phyloP scores from a whole-genome alignment of 2,113 vertebrate genomes.

The Corythoichthys haematopterus region DNA sequence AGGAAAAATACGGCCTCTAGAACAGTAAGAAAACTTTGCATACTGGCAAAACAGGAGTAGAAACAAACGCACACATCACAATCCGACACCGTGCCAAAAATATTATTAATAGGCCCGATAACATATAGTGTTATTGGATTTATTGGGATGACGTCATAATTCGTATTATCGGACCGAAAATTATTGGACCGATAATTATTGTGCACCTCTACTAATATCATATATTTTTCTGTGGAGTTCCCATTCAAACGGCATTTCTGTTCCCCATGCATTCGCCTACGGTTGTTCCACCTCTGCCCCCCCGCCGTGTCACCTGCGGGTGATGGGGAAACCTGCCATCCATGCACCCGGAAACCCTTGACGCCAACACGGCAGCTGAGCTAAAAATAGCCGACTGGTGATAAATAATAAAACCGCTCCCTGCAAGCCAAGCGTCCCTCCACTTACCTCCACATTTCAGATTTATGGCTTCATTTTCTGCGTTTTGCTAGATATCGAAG shows the following conservation, averaged over 20 bases:
- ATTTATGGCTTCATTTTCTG: conserved; percentile 8
- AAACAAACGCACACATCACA: too few species aligned
- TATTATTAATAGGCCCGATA: too few species aligned
- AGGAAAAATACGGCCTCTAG: too few species aligned
- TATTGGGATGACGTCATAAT: too few species aligned
- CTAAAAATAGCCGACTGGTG: conserved; percentile 60
- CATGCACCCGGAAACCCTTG: conserved; percentile 56
- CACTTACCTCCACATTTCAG: conserved; percentile 12
- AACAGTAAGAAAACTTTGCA: too few species aligned
- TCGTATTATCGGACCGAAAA: too few species aligned
- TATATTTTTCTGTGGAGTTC: too few species aligned
- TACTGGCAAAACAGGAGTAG: too few species aligned
- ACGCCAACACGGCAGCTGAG: conserved; percentile 43
- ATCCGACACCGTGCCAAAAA: too few species aligned
- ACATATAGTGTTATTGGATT: too few species aligned
- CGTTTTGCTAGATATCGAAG: neutral
- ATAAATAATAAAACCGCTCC: conserved; percentile 62
- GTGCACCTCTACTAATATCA: too few species aligned
- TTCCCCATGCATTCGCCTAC: neutral
- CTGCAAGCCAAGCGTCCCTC: conserved; percentile 38
- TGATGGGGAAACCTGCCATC: conserved; percentile 65
- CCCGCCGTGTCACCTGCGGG: conserved; percentile 52
- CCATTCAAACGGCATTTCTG: conserved; percentile 14
- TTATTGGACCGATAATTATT: too few species aligned
- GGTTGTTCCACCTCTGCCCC: conserved; percentile 23